Base-by-base conservation (phyloP, 2,797 vertebrate genomes). In the Catostomus latipinnis region DNA sequence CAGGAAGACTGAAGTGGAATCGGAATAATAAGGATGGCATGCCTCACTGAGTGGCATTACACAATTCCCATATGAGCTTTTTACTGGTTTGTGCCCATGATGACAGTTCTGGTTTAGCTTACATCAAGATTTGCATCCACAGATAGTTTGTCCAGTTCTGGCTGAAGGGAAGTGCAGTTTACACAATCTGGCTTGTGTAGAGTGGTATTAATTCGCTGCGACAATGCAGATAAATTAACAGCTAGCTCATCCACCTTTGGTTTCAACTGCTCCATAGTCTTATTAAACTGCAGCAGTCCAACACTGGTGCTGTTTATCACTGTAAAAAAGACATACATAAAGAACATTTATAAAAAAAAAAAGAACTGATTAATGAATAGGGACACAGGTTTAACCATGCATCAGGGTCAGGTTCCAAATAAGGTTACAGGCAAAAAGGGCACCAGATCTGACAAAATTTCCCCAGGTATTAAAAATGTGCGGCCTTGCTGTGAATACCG, bases 91-190 rank as follows among this genome's bases (percentile, higher is more conserved):
- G 66, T 78, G 18, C 62, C 54, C 56, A 82, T 48, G 45, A 78
- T 16, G 61, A 34, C 34, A 34, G n/a, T 8, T 60, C 57, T 78
- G 53, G 68, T 83, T 84, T 56, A 58, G 82, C 93, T 92, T 78
- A 2, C 90, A 48, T 81, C 83, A 75, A 94, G 85, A 83, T 89
- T 79, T 66, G 80, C 1, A 0, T 84, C 82, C 83, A 93, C 12
- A 0, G 48, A 12, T 0, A 95, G 85, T 4, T 67, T 43, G 0
- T 74, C 0, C 7, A 94, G 66, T 53, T 85, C 71, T 1, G 73
- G 7, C 49, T 1, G 49, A 7, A 85, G n/a, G 11, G 0, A 0
- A 6, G 1, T 0, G 83, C 92, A 73, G 4, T 0, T 0, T 0
- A 0, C 0, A n/a, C 95, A 96, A 0, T 1, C 48, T 1, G 91